phyloP scores from a whole-genome alignment of 2,888 invertebrate species.

The Aleiodes leptofemur region DNA sequence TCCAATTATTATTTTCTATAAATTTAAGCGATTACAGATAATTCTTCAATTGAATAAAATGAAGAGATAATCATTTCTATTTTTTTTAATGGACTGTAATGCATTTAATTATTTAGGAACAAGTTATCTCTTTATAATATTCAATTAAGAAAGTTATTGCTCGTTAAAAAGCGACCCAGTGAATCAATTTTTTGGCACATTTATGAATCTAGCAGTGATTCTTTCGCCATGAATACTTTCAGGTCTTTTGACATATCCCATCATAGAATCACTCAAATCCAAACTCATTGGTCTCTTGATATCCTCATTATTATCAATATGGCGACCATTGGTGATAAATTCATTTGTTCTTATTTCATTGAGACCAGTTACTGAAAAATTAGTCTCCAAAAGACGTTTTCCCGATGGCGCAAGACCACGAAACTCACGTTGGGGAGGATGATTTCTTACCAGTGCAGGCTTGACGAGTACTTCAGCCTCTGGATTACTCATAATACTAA shows the following conservation, averaged over 20 bases:
- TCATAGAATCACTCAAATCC: conserved; percentile 60
- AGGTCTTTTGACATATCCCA: conserved; percentile 59
- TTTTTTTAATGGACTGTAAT: not conserved
- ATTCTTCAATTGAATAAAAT: conserved; percentile 17
- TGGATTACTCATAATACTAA: conserved; percentile 49
- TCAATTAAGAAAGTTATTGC: not conserved
- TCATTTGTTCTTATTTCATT: conserved; percentile 66
- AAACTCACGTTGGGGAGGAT: conserved; percentile 46
- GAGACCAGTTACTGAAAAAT: conserved; percentile 69
- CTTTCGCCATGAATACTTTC: conserved; percentile 63
- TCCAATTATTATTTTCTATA: conserved; percentile 13
- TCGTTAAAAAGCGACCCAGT: not conserved
- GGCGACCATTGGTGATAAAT: conserved; percentile 33
- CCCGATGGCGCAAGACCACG: conserved; percentile 44
- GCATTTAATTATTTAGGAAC: too few species aligned
- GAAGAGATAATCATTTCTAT: not conserved
- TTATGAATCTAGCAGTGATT: conserved; percentile 64
- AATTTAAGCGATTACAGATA: not conserved
- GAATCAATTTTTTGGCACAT: conserved; percentile 52
- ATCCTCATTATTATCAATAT: conserved; percentile 40
- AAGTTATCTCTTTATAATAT: too few species aligned
- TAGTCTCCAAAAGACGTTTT: conserved; percentile 64
- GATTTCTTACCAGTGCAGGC: conserved; percentile 66
- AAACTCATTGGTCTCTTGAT: conserved; percentile 65
- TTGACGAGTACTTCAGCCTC: conserved; percentile 59